Percentiles rank a stretch among this genome's conserved stretches.
phyloP scores from a whole-genome alignment of 2,888 invertebrate species.

The Cerceris ruficornis region DNA sequence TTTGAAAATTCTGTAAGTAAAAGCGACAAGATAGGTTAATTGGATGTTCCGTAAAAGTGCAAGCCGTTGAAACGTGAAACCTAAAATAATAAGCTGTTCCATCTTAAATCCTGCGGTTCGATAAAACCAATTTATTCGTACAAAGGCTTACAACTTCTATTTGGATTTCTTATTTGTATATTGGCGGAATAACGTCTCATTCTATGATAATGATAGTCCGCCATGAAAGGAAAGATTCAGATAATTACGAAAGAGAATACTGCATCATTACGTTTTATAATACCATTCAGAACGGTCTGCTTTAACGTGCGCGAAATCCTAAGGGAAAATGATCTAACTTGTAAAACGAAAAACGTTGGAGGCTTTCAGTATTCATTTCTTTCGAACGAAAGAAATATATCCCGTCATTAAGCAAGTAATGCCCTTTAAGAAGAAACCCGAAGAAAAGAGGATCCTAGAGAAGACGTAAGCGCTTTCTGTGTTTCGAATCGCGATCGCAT shows the following conservation, averaged over 20 bases:
- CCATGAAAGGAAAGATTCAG: background rate
- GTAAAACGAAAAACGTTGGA: slow-evolving; percentile 25
- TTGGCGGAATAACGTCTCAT: no score
- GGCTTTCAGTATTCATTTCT: slow-evolving; percentile 32
- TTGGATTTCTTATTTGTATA: no score
- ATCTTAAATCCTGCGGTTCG: no score
- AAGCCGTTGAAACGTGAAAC: no score
- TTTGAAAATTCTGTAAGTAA: no score
- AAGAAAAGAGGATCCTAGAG: slow-evolving; percentile 15
- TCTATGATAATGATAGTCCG: no score
- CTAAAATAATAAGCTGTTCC: no score
- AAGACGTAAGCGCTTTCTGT: slow-evolving; percentile 22
- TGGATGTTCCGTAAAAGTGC: no score
- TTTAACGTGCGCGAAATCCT: background rate
- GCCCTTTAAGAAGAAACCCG: slow-evolving; percentile 10
- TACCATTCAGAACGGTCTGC: background rate
- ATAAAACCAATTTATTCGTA: no score
- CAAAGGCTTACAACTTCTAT: no score
- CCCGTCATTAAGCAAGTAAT: slow-evolving; percentile 38
- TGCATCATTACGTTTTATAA: background rate
- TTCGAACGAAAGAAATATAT: slow-evolving; percentile 29
- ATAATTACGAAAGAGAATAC: background rate
- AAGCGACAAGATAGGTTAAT: no score
- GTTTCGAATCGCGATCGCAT: slow-evolving; percentile 11
- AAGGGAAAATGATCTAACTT: background rate